Base-by-base conservation (phyloP, 2,888 invertebrate genomes). In the Hypomecis punctinalis region DNA sequence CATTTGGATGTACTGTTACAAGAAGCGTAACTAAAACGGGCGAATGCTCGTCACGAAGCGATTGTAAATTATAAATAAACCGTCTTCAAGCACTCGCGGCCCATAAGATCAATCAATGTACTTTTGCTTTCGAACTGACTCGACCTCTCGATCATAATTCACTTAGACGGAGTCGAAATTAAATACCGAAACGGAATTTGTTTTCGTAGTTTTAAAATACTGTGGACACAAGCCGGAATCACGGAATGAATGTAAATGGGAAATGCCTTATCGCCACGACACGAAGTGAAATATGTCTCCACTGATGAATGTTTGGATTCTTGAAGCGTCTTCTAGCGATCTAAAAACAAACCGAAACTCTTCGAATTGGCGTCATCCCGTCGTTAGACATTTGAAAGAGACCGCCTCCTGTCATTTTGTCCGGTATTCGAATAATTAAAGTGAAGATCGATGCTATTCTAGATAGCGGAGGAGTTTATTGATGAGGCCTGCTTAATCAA, bases 201-300 rank as follows among this genome's bases (percentile, higher is more conserved):
- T 89, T 88, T 84, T 85, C 83, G 80, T 84, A 83, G 78, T 88
- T 86, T 88, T 85, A 86, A 89, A 87, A 89, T 88, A 79, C 83
- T 77, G 71, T 64, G 45, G 56, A 61, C 61, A 61, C 52, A 48
- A 61, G 47, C 68, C 71, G 76, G 75, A 75, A 75, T 75, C 70
- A 73, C 64, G 67, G 73, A 72, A 81, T 83, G 78, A 84, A 84
- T 83, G 81, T 82, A 82, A 87, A 88, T 87, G 85, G 81, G 82
- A 79, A 86, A 86, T 89, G 77, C 85, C 85, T 84, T 83, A 85
- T 84, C 83, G 82, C 83, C 82, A 79, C 61, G 82, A 75, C 76
- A 80, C 72, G 79, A 82, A 75, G 82, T 86, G 83, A 88, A 84
- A 86, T 86, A 87, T 89, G 87, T 79, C 76, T 74, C 70, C 71